Conservation (phyloP, 1,140 invertebrate genomes). For the Lordiphosa collinella region DNA sequence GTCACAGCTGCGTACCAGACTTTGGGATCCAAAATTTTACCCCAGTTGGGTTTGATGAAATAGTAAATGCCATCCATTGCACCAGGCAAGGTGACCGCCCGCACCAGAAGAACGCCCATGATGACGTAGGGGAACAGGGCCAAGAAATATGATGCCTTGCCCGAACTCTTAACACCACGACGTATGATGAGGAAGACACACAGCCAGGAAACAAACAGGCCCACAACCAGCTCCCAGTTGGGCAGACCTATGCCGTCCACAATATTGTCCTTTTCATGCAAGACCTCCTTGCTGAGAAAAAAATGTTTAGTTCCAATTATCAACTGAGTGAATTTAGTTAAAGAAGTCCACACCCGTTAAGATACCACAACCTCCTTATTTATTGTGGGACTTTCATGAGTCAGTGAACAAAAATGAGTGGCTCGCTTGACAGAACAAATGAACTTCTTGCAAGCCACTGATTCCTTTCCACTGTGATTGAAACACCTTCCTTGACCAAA, state of each 20-base stretch:
- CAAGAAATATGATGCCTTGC: conserved; percentile 90
- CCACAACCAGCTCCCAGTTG: conserved; percentile 88
- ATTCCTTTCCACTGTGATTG: no score
- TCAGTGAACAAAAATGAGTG: no score
- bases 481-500: not conserved
- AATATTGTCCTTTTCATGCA: conserved; percentile 85
- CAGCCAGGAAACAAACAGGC: conserved; percentile 89
- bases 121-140: conserved; percentile 93
- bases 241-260: conserved; percentile 86
- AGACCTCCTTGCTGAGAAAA: conserved; percentile 83
- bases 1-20: conserved; percentile 91
- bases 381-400: no score
- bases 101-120: conserved; percentile 87
- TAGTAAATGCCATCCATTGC: conserved; percentile 88
- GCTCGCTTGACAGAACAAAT: no score
- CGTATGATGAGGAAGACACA: conserved; percentile 88
- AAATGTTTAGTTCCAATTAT: not conserved
- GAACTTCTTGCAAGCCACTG: no score
- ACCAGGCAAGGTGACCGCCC: conserved; percentile 87
- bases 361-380: no score
- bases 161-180: conserved; percentile 88
- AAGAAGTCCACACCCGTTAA: no score
- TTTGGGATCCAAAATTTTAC: conserved; percentile 85
- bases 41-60: conserved; percentile 87
- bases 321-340: no score